Evolutionary conservation across 2,113 vertebrate genomes (phyloP).

Genomic region (Orycteropus afer): DNA sequence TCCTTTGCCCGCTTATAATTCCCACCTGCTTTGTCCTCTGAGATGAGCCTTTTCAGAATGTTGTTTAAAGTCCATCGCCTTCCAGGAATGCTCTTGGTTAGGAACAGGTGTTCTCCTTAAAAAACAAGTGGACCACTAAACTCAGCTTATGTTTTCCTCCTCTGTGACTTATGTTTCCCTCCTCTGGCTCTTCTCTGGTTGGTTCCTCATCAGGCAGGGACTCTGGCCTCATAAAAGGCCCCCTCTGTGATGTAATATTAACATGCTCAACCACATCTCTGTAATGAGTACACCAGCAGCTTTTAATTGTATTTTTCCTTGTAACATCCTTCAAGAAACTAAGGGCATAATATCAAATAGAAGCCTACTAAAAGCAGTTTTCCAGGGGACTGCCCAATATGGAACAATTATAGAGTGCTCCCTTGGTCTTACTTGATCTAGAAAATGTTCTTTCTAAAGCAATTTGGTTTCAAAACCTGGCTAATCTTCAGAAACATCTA

Average conservation of each 20-base stretch:
- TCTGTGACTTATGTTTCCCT: not conserved
- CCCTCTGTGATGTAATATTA: constrained; percentile 24
- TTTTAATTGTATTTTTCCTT: not conserved
- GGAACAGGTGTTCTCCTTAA: not conserved
- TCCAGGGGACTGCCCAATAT: not conserved
- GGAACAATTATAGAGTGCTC: not conserved
- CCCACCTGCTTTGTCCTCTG: not conserved
- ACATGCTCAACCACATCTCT: not conserved
- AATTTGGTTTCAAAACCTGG: not conserved
- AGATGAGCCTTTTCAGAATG: not conserved
- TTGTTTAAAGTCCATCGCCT: not conserved
- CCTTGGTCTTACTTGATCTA: not conserved
- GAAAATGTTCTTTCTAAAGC: not conserved
- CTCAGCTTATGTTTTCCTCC: not conserved
- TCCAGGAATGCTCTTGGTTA: not conserved
- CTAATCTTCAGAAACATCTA: not conserved
- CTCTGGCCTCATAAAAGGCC: not conserved
- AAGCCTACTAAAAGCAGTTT: not conserved
- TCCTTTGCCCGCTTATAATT: not conserved
- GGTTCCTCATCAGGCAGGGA: not conserved
- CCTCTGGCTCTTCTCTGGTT: not conserved
- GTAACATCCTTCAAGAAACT: not conserved
- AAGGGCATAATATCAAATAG: not conserved
- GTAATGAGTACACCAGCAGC: not conserved
- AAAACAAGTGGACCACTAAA: not conserved